These are phyloP conservation scores for Phylloscopus trochilus DNA, from an alignment of 2,113 vertebrate genomes.

Conservation along the genomic window DNA sequence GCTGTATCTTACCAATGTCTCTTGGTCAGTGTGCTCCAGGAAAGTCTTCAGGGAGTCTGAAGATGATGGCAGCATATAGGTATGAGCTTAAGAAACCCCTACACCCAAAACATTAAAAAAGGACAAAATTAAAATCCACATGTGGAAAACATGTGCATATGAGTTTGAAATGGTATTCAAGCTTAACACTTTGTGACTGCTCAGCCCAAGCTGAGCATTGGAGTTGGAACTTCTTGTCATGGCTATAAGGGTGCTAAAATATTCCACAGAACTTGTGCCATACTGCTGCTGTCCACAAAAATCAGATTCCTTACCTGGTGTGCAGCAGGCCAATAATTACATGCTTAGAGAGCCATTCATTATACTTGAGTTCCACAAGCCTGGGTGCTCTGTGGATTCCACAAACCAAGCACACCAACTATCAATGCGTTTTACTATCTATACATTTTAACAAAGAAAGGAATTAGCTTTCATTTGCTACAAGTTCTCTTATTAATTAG, in stretches of 20 bases:
- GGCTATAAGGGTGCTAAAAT: neutral
- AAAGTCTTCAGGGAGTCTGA: neutral
- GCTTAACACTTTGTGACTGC: neutral
- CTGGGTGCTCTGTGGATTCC: neutral
- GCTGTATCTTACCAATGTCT: neutral
- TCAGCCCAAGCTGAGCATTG: neutral
- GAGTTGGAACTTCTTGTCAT: neutral
- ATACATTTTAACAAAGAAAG: neutral
- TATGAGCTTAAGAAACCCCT: neutral
- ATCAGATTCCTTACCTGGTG: neutral
- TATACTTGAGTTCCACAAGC: neutral
- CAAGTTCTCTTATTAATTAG: neutral
- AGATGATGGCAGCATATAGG: neutral
- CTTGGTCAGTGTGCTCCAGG: neutral
- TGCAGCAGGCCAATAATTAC: neutral
- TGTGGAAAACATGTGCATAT: rapidly evolving
- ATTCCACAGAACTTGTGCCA: neutral
- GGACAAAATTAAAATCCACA: neutral
- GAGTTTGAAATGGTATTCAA: neutral
- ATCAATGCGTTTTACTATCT: neutral
- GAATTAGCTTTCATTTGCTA: neutral
- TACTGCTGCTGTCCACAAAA: neutral
- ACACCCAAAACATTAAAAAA: neutral
- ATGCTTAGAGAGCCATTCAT: neutral
- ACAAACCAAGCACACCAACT: neutral